Base-by-base conservation (phyloP, 2,797 vertebrate species). In the Esox masquinongy region DNA sequence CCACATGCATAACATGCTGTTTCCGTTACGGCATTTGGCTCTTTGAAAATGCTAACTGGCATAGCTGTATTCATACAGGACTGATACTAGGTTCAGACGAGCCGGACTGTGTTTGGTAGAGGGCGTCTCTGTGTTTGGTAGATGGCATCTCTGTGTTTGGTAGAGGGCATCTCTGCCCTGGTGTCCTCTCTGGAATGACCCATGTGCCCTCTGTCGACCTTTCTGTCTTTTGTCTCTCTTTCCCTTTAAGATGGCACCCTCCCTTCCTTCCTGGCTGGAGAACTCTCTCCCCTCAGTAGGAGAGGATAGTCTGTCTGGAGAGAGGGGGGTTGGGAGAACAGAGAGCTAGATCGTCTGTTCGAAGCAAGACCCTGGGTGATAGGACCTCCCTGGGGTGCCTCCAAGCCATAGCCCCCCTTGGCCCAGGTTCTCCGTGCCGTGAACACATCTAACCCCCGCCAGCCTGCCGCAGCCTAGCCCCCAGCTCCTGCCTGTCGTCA, bases 311-410 rank as follows among this genome's bases (percentile, higher is more conserved):
- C 80, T 74, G 82, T 83, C 75, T 86, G 77, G 80, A 31, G n/a
- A 29, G 73, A 51, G 63, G 64, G 19, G 16, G 19, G 43, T 15
- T 2, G 24, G 68, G 34, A 49, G 74, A 74, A 69, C 47, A 73
- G 69, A 63, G 90, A 91, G 90, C 91, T 90, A 89, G 93, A 91
- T 88, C 86, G 85, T 61, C 85, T 90, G 87, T 90, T 83, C 86
- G 82, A 75, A 79, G 88, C 75, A 31, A 89, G 88, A 93, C 95
- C 91, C 92, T 94, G 95, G 96, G 96, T 95, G 95, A 94, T 94
- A 94, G 85, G 86, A 89, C 89, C 89, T 93, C 93, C 95, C 94
- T 84, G 84, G 93, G 87, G 92, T 86, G 89, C 90, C 89, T 90
- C 68, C 78, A 4, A 22, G 56, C 9, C 43, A 47, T 47, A 14